Evolutionary conservation across 2,888 invertebrate genomes (phyloP).

Genomic region (Cistogaster globosa): DNA sequence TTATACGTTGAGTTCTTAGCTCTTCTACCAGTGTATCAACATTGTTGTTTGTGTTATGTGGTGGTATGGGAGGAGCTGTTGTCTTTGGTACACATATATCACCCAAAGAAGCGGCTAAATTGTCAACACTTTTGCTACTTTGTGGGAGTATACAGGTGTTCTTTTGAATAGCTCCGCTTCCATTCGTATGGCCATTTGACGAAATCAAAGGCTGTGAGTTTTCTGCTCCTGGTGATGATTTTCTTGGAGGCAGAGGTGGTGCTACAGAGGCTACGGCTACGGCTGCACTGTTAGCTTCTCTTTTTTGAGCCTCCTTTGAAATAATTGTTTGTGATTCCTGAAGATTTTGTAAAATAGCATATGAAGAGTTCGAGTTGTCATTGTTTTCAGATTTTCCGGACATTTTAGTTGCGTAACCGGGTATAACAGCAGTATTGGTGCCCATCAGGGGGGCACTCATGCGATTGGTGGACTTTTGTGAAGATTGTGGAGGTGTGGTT

Average conservation of each 20-base stretch:
- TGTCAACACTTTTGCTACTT: conserved; percentile 78
- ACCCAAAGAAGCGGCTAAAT: conserved; percentile 78
- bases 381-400: conserved; percentile 76
- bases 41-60: conserved; percentile 77
- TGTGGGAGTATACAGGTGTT: conserved; percentile 56
- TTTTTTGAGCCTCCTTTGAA: conserved; percentile 68
- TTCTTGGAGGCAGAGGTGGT: conserved; percentile 85
- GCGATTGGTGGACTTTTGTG: conserved; percentile 81
- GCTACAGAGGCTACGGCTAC: conserved; percentile 77
- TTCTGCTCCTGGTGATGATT: conserved; percentile 83
- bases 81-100: conserved; percentile 79
- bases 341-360: conserved; percentile 80
- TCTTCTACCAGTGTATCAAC: conserved; percentile 81
- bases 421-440: conserved; percentile 71
- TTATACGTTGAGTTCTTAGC: conserved; percentile 79
- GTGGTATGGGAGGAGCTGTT: conserved; percentile 82
- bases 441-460: conserved; percentile 82
- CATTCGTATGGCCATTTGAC: conserved; percentile 55
- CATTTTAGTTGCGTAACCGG: conserved; percentile 75
- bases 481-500: conserved; percentile 73
- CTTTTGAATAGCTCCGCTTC: conserved; percentile 59
- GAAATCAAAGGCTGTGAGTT: conserved; percentile 75
- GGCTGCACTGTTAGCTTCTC: conserved; percentile 58
- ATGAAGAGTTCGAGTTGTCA: conserved; percentile 78
- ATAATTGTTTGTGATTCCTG: conserved; percentile 75